These are phyloP conservation scores for Cyrtodaria siliqua DNA, from an alignment of 2,888 invertebrate genomes.

Conservation along the genomic window DNA sequence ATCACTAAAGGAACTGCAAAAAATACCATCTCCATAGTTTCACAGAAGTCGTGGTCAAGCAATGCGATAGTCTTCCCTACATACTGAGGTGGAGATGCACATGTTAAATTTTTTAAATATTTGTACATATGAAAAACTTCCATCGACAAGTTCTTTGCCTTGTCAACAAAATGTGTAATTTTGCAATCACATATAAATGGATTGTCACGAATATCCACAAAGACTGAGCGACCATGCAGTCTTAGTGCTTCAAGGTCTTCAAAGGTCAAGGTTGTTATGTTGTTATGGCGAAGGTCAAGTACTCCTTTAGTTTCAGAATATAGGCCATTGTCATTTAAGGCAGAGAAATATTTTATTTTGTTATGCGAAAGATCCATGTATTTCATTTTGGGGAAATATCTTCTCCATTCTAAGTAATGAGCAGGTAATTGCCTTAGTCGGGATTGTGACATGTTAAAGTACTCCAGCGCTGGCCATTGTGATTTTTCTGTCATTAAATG, in stretches of 20 bases:
- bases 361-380: slow-evolving; percentile 64
- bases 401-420: slow-evolving; percentile 57
- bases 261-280: slow-evolving; percentile 61
- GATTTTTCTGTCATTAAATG: slow-evolving; percentile 45
- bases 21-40: slow-evolving; percentile 31
- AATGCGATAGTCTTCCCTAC: slow-evolving; percentile 49
- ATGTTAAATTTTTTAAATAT: slow-evolving; percentile 63
- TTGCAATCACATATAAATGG: slow-evolving; percentile 70
- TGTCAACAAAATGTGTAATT: slow-evolving; percentile 49
- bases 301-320: slow-evolving; percentile 36
- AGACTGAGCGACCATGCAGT: slow-evolving; percentile 44
- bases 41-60: slow-evolving; percentile 57
- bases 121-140: slow-evolving; percentile 33
- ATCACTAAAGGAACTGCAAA: slow-evolving; percentile 53
- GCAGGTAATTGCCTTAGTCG: slow-evolving; percentile 26
- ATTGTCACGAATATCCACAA: slow-evolving; percentile 67
- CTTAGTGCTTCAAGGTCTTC: slow-evolving; percentile 53
- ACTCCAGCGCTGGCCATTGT: slow-evolving; percentile 43
- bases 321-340: slow-evolving; percentile 48
- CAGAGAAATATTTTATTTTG: slow-evolving; percentile 48
- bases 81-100: slow-evolving; percentile 52
- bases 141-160: slow-evolving; percentile 28
- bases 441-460: slow-evolving; percentile 58
- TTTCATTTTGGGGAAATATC: slow-evolving; percentile 60
- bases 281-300: slow-evolving; percentile 68